Conservation (phyloP, 2,888 invertebrate genomes). For the Cloeon dipterum region DNA sequence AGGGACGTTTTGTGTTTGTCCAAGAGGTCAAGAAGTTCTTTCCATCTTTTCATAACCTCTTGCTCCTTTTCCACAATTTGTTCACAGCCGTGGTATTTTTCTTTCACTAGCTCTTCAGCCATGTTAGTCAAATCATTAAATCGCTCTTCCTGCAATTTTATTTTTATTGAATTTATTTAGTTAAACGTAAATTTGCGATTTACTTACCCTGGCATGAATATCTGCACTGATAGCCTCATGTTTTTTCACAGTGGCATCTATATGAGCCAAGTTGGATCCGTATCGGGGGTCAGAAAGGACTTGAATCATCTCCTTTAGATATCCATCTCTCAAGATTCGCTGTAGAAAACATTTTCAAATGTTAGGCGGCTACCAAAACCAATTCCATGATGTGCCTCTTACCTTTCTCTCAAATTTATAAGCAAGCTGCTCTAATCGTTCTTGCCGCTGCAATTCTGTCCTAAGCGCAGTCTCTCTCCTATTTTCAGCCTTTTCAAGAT, state of each 20-base stretch:
- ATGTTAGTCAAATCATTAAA: constrained; percentile 84
- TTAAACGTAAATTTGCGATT: too few relatives aligned
- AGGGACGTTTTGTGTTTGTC: constrained; percentile 62
- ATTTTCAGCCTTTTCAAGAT: constrained; percentile 83
- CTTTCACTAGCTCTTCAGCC: constrained; percentile 75
- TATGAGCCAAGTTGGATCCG: constrained; percentile 72
- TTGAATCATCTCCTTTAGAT: constrained; percentile 92
- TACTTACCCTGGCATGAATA: constrained; percentile 58
- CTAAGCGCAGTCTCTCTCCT: constrained; percentile 77
- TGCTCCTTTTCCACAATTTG: constrained; percentile 26
- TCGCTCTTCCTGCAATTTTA: constrained; percentile 49
- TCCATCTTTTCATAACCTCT: constrained; percentile 30
- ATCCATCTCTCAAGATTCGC: constrained; percentile 81
- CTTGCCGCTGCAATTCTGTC: constrained; percentile 75
- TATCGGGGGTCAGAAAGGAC: constrained; percentile 81
- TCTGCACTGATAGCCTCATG: constrained; percentile 97
- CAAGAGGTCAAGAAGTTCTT: constrained; percentile 56
- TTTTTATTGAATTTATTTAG: too few relatives aligned
- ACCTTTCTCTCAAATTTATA: constrained; percentile 90
- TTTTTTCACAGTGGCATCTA: constrained; percentile 93
- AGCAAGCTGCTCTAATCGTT: constrained; percentile 81
- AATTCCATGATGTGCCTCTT: too few relatives aligned
- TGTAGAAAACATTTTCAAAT: constrained; percentile 16
- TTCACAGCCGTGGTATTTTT: constrained; percentile 78
- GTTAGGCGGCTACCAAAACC: neutral